Conservation (phyloP, 2,888 invertebrate species). For the Eurois occulta region DNA sequence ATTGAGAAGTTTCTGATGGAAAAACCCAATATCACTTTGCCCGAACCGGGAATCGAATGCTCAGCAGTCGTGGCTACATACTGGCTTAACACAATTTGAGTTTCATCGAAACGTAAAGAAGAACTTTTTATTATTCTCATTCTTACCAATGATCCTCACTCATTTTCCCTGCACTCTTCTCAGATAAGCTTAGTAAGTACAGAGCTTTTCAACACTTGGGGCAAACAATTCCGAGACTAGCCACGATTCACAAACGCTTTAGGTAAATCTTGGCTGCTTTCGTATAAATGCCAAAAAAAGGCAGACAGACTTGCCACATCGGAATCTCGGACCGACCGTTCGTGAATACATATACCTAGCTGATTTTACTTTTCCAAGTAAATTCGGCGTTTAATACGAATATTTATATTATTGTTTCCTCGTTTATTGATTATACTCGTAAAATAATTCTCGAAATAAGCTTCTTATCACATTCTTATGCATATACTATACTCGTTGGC, state of each 20-base stretch:
- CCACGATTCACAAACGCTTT: not conserved
- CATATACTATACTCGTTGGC: no score
- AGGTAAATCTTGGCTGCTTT: not conserved
- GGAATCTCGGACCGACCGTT: not conserved
- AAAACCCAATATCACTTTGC: no score
- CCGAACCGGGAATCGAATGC: no score
- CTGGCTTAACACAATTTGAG: no score
- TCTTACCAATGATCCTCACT: not conserved
- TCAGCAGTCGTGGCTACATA: no score
- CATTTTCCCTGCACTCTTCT: not conserved
- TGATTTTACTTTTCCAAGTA: not conserved
- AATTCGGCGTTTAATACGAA: not conserved
- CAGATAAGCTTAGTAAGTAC: not conserved
- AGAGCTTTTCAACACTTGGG: not conserved
- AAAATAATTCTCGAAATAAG: no score
- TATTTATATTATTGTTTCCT: no score
- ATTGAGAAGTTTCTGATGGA: no score
- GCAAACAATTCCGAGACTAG: not conserved
- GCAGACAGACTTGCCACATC: not conserved
- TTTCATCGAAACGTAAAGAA: no score
- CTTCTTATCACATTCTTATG: no score
- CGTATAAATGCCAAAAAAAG: not conserved
- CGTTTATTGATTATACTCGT: no score
- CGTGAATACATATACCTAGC: not conserved
- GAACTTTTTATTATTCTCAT: not conserved